phyloP scores from a whole-genome alignment of 1,140 invertebrate genomes.

The Drosophila erecta region DNA sequence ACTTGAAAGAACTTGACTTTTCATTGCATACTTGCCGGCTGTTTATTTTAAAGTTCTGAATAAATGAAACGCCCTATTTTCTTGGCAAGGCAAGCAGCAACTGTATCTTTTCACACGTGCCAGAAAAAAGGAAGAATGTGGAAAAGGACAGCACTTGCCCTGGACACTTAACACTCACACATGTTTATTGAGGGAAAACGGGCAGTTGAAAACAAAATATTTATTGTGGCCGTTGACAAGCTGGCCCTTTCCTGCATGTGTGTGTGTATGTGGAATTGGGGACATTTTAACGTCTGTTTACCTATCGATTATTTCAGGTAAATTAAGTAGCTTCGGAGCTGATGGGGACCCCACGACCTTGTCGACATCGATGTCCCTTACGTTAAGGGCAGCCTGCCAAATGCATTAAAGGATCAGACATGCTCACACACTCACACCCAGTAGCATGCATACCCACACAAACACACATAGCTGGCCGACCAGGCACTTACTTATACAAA shows the following conservation, averaged over 20 bases:
- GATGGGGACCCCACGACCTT: constrained; percentile 32
- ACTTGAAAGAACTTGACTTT: constrained; percentile 1
- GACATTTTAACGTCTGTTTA: constrained; percentile 82
- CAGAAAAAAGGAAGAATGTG: constrained; percentile 34
- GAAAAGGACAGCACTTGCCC: constrained; percentile 31
- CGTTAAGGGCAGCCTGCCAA: constrained; percentile 65
- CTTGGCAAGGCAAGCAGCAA: constrained; percentile 31
- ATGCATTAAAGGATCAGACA: constrained; percentile 83
- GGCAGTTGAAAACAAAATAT: constrained; percentile 80
- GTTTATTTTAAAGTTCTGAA: constrained; percentile 18
- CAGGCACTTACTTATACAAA: constrained; percentile 81
- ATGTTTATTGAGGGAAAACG: background rate
- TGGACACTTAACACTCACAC: constrained; percentile 64
- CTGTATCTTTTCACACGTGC: constrained; percentile 69
- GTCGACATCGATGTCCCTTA: constrained; percentile 56
- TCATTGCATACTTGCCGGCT: constrained; percentile 62
- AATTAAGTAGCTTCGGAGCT: constrained; percentile 78
- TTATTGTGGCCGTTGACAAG: constrained; percentile 76
- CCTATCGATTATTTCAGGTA: constrained; percentile 83
- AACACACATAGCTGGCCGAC: constrained; percentile 51
- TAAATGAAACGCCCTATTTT: too few relatives aligned
- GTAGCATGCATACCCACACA: constrained; percentile 20
- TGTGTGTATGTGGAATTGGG: constrained; percentile 64
- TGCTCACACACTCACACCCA: constrained; percentile 43
- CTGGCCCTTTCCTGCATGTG: constrained; percentile 30